A percentile compares a stretch with the other conserved stretches of the same genome.
These are phyloP conservation scores for Vannuccia rotundouncinata DNA, from an alignment of 2,888 invertebrate genomes.

Conservation along the genomic window DNA sequence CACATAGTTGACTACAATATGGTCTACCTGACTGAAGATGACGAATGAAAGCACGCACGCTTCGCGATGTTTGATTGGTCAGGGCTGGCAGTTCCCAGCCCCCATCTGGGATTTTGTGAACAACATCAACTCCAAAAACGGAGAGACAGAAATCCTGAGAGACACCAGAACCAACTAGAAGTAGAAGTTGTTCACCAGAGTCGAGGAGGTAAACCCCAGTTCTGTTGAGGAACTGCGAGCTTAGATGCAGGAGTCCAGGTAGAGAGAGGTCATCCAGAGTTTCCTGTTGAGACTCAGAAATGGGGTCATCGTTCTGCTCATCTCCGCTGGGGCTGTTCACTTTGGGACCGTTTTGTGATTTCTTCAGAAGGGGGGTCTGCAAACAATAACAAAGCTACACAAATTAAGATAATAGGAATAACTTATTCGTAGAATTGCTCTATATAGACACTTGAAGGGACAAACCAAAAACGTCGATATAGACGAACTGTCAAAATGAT, in stretches of 20 bases:
- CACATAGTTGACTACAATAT: slow-evolving; percentile 68
- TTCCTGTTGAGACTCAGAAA: neutral
- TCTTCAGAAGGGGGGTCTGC: too few relatives aligned
- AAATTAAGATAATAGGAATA: too few relatives aligned
- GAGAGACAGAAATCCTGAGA: slow-evolving; percentile 69
- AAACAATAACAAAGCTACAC: too few relatives aligned
- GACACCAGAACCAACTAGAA: slow-evolving; percentile 76
- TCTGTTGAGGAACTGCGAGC: slow-evolving; percentile 67
- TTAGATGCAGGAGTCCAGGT: slow-evolving; percentile 75
- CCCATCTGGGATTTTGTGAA: slow-evolving; percentile 24
- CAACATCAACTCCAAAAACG: slow-evolving; percentile 63
- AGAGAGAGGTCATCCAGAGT: slow-evolving; percentile 42
- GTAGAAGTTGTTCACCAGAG: slow-evolving; percentile 70
- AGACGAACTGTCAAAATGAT: neutral
- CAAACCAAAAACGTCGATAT: neutral
- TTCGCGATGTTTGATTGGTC: slow-evolving; percentile 68
- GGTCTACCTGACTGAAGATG: slow-evolving; percentile 79
- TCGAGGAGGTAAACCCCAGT: slow-evolving; percentile 85
- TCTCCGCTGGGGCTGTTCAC: too few relatives aligned
- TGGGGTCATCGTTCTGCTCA: neutral
- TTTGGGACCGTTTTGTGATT: too few relatives aligned
- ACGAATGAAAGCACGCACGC: slow-evolving; percentile 71
- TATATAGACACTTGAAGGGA: neutral
- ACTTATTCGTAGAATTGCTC: neutral
- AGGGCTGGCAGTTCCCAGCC: slow-evolving; percentile 67